Evolutionary conservation across 2,797 vertebrate species (phyloP).

Genomic region (Champsocephalus gunnari): DNA sequence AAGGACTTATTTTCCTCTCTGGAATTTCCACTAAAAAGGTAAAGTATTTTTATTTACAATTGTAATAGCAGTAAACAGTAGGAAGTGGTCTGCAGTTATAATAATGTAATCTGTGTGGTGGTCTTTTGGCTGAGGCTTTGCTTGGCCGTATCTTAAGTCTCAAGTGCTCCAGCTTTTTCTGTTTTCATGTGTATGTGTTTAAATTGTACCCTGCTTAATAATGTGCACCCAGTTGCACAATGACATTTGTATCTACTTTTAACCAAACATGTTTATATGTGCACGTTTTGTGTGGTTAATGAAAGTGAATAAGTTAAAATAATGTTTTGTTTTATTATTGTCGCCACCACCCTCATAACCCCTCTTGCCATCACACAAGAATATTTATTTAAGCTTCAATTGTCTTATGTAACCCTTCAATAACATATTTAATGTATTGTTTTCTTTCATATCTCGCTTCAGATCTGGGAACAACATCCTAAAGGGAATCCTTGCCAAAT

Average conservation of each 20-base stretch:
- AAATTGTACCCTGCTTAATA: background rate
- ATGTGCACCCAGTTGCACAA: background rate
- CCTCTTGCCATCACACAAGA: background rate
- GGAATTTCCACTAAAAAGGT: constrained; percentile 72
- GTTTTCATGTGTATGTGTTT: constrained; percentile 11
- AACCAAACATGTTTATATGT: background rate
- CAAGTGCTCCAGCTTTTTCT: constrained; percentile 19
- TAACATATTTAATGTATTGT: constrained; percentile 4
- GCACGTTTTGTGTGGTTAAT: background rate
- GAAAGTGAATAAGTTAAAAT: background rate
- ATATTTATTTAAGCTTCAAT: background rate
- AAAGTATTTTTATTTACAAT: constrained; percentile 38
- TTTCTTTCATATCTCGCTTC: constrained; percentile 34
- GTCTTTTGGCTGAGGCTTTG: constrained; percentile 15
- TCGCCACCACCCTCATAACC: background rate
- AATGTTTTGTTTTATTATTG: background rate
- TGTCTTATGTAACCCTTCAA: constrained; percentile 12
- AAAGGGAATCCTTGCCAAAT: constrained; percentile 1
- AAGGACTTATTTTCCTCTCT: constrained; percentile 61
- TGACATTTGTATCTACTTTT: background rate
- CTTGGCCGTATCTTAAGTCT: background rate
- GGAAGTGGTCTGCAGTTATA: constrained; percentile 20
- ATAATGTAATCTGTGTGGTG: constrained; percentile 20
- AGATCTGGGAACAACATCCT: constrained; percentile 48
- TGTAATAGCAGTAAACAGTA: constrained; percentile 26